Conservation (phyloP, 2,797 vertebrate genomes). For the Phalloptychus januarius region DNA sequence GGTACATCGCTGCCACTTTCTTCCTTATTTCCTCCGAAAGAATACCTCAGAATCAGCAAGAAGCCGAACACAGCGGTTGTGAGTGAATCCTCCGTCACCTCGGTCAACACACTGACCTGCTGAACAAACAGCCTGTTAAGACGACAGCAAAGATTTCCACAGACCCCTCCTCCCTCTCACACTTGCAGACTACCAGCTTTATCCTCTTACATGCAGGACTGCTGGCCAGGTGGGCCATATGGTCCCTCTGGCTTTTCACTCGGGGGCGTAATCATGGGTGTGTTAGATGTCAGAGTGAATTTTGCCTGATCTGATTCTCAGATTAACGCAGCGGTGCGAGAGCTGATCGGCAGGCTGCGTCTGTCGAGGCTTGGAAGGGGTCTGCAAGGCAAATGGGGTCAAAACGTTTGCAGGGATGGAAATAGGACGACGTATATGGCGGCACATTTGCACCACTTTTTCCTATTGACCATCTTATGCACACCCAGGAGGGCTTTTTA, state of each 20-base stretch:
- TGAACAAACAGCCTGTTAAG: conserved; percentile 6
- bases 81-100: background rate
- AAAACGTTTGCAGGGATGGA: background rate
- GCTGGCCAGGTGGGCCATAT: conserved; percentile 45
- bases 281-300: conserved; percentile 32
- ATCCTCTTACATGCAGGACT: conserved; percentile 61
- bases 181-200: conserved; percentile 18
- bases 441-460: background rate
- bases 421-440: background rate
- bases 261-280: conserved; percentile 39
- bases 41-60: background rate
- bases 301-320: conserved; percentile 66
- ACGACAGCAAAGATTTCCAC: conserved; percentile 43
- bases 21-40: background rate
- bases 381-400: conserved; percentile 2
- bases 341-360: conserved; percentile 20
- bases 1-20: conserved; percentile 34
- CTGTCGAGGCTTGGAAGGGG: conserved; percentile 23
- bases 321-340: conserved; percentile 59
- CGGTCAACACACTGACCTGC: conserved; percentile 40
- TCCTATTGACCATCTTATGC: background rate
- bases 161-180: background rate
- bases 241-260: conserved; percentile 56
- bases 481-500: background rate
- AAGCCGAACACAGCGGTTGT: background rate